Conservation (phyloP, 2,888 invertebrate genomes). For the Coleophora flavipennella region DNA sequence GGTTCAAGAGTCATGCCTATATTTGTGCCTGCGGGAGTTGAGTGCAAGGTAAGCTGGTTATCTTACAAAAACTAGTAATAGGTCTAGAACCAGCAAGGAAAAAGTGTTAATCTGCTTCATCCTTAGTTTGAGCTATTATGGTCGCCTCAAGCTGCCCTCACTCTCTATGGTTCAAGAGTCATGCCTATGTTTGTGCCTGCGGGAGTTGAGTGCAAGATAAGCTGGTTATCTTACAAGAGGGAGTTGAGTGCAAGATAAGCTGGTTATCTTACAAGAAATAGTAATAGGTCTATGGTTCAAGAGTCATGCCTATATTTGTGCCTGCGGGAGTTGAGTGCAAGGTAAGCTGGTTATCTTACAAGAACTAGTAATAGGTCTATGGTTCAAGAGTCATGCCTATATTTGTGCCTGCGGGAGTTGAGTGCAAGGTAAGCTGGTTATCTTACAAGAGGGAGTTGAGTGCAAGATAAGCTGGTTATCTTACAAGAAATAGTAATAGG, state of each 20-base stretch:
- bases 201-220: constrained; percentile 94
- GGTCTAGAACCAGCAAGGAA: too few species aligned
- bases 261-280: neutral
- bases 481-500: neutral
- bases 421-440: constrained; percentile 80
- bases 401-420: too few species aligned
- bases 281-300: too few species aligned
- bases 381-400: too few species aligned
- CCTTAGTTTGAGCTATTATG: constrained; percentile 97
- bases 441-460: too few species aligned
- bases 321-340: constrained; percentile 96
- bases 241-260: constrained; percentile 91
- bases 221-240: constrained; percentile 2
- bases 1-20: too few species aligned
- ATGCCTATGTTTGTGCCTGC: too few species aligned
- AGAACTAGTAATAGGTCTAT: too few species aligned
- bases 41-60: too few species aligned
- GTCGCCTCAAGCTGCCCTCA: constrained; percentile 98
- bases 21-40: too few species aligned
- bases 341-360: constrained; percentile 60
- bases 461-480: constrained; percentile 78
- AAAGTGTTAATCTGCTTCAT: too few species aligned
- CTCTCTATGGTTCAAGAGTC: constrained; percentile 94
- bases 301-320: too few species aligned
- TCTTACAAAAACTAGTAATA: neutral